Percentiles rank a stretch among this genome's conserved stretches.
Conservation (phyloP, 2,888 invertebrate genomes). For the Leistus spinibarbis region DNA sequence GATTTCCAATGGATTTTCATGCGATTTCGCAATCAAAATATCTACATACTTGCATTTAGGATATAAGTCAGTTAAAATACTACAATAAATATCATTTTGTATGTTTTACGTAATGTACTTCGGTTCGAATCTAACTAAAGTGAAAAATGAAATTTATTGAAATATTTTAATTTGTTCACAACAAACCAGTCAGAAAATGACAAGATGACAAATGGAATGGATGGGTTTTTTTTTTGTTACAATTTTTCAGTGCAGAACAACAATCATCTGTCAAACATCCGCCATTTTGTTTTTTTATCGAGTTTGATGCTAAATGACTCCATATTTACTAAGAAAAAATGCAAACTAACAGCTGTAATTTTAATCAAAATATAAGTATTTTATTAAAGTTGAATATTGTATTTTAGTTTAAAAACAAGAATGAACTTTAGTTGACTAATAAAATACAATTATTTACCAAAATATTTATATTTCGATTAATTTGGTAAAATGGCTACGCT, state of each 20-base stretch:
- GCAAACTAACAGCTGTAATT: background rate
- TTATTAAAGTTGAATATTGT: background rate
- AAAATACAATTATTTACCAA: background rate
- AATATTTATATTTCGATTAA: background rate
- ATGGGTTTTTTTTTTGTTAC: background rate
- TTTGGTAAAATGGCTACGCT: background rate
- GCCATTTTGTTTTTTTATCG: background rate
- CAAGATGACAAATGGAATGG: background rate
- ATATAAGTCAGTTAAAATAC: background rate
- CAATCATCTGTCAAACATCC: background rate
- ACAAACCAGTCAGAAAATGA: background rate
- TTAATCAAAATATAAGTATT: background rate
- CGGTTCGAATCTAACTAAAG: background rate
- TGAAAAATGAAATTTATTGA: background rate
- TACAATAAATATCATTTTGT: background rate
- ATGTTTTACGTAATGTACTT: background rate
- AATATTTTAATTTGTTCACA: background rate
- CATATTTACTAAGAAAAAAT: background rate
- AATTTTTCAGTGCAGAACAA: background rate
- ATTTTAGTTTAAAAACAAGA: background rate
- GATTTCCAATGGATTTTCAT: conserved; percentile 8
- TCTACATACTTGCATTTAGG: conserved; percentile 21
- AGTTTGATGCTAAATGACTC: background rate
- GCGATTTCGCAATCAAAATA: conserved; percentile 23
- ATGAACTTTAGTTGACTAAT: too few species aligned